Conservation (phyloP, 2,113 vertebrate genomes). For the Nyctereutes procyonoides region DNA sequence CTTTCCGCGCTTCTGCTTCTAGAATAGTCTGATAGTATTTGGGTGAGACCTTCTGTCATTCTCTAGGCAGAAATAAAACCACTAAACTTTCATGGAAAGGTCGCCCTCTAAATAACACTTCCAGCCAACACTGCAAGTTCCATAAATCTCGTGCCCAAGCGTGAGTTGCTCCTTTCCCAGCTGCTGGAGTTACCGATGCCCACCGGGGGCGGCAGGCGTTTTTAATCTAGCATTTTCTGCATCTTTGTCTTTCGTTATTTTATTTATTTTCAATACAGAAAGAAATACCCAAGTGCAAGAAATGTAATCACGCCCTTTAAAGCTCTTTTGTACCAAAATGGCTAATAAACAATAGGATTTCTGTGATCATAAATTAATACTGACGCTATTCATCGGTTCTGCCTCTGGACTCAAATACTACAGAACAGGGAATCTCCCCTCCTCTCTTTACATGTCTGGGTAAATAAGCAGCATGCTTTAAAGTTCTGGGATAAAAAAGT, state of each 20-base stretch:
- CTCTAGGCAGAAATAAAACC: conserved; percentile 63
- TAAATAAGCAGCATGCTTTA: conserved; percentile 60
- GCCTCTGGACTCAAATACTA: neutral
- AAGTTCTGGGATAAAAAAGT: conserved; percentile 67
- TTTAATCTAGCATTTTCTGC: neutral
- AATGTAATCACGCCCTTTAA: conserved; percentile 8
- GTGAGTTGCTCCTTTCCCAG: neutral
- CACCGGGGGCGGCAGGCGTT: neutral
- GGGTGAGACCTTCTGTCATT: neutral
- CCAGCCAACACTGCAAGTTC: conserved; percentile 1
- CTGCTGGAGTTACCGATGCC: neutral
- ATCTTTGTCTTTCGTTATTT: conserved; percentile 8
- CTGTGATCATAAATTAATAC: neutral
- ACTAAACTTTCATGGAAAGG: conserved; percentile 44
- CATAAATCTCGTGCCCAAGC: conserved; percentile 53
- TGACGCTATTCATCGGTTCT: neutral
- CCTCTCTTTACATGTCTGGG: neutral
- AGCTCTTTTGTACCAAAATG: neutral
- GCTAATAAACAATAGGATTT: neutral
- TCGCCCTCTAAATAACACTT: conserved; percentile 48
- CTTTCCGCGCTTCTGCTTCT: neutral
- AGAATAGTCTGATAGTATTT: neutral
- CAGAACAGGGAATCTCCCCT: neutral
- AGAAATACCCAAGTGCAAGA: neutral
- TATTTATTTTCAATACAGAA: conserved; percentile 28